Conservation (phyloP, 2,888 invertebrate species). For the Pterobdella sp. region DNA sequence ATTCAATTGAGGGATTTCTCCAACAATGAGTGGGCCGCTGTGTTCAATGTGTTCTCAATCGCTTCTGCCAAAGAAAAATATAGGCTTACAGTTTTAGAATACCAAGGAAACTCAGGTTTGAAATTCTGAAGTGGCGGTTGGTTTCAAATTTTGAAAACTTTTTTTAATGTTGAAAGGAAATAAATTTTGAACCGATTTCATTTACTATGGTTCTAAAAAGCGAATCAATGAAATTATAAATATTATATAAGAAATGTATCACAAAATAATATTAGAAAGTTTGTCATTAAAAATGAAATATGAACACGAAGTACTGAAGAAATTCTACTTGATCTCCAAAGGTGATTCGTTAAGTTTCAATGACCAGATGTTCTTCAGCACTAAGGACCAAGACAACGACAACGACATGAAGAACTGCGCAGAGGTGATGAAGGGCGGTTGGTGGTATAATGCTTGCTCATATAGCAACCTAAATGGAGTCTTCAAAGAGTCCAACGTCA, state of each 20-base stretch:
- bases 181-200: too few relatives aligned
- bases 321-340: too few relatives aligned
- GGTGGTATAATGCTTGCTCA: constrained; percentile 50
- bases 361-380: constrained; percentile 48
- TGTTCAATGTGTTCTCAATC: constrained; percentile 44
- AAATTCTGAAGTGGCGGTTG: too few relatives aligned
- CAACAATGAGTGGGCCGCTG: constrained; percentile 44
- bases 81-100: constrained; percentile 39
- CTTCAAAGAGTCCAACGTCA: constrained; percentile 39
- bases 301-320: too few relatives aligned
- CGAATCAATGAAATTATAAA: too few relatives aligned
- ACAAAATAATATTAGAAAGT: too few relatives aligned
- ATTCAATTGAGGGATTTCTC: constrained; percentile 51
- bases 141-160: too few relatives aligned
- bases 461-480: constrained; percentile 47
- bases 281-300: too few relatives aligned
- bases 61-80: constrained; percentile 43
- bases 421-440: constrained; percentile 47
- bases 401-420: constrained; percentile 47
- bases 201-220: too few relatives aligned
- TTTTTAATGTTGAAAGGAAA: too few relatives aligned
- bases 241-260: too few relatives aligned
- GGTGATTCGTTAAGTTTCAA: constrained; percentile 49
- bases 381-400: constrained; percentile 49
- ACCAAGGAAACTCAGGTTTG: constrained; percentile 37